Evolutionary conservation across 2,888 invertebrate genomes (phyloP), one percentile per base, ranked within the genome.

Genomic region (Holacanthella duospinosa): DNA sequence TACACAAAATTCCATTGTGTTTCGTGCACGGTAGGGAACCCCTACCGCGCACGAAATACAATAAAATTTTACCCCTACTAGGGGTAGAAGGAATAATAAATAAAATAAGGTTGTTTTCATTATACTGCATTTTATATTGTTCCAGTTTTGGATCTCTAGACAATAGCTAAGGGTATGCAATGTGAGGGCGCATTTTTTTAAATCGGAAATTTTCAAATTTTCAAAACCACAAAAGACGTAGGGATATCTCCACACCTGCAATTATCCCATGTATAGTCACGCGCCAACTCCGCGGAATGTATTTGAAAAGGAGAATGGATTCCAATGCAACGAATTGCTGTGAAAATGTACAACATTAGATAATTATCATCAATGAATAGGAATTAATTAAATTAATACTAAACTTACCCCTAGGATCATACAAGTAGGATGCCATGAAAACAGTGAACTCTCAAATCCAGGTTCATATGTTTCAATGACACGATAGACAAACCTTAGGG

Each of bases 401-500:
- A 12, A 25, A 43, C 64, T 64, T 67, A 70, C 70, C 25, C 69
- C 70, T 24, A 70, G 24, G 19, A 59, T 43, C 70, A 70, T 70
- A 58, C 64, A 67, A 2, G 70, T 66, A 1, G 71, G 71, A 67
- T 71, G 71, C 65, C 66, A 71, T 1, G 70, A 70, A 53, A 71
- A 71, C 4, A 48, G 21, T 48, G 48, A n/a, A 21, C 48, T 48
- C n/a, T 21, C 48, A 48, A 36, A 36, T 36, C 16, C 36, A 16
- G 16, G 16, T 9, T 6, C 9, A 36, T 36, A 36, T 16, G 36
- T 36, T 36, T 16, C 36, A 36, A 36, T 36, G 36, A 36, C 6
- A 36, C 36, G 36, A 16, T 36, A 36, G 16, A 16, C 9, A 36
- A 36, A n/a, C n/a, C n/a, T n/a, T n/a, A n/a, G n/a, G n/a, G n/a